Conservation (phyloP, 2,888 invertebrate species). For the Muscina levida region DNA sequence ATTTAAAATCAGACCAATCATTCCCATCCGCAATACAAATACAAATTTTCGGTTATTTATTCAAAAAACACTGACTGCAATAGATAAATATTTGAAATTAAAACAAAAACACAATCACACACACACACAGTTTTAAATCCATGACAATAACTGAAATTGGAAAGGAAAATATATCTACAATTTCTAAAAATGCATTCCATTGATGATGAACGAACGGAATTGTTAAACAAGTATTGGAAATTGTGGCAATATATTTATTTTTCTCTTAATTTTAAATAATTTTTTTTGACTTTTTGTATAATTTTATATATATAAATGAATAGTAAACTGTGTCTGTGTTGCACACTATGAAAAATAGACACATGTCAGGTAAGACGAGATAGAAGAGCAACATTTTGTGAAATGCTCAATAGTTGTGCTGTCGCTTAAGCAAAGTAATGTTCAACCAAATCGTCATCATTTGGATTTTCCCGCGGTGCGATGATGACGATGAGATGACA, state of each 20-base stretch:
- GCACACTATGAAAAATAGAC: background rate
- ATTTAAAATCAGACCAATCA: no score
- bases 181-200: no score
- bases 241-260: no score
- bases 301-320: background rate
- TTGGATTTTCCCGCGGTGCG: conserved; percentile 10
- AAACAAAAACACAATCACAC: background rate
- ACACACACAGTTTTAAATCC: background rate
- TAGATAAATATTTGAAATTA: no score
- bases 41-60: no score
- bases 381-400: background rate
- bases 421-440: background rate
- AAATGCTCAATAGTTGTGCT: conserved; percentile 18
- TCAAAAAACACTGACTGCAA: no score
- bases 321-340: no score
- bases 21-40: no score
- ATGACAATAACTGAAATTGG: no score
- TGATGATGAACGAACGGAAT: no score
- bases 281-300: background rate
- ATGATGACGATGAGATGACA: background rate
- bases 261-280: conserved; percentile 4
- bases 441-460: conserved; percentile 26
- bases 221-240: no score
- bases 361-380: background rate
- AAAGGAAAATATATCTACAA: no score